Conservation (phyloP, 37 sponge, comb jelly and placozoan genomes). For the Geodia barretti region DNA sequence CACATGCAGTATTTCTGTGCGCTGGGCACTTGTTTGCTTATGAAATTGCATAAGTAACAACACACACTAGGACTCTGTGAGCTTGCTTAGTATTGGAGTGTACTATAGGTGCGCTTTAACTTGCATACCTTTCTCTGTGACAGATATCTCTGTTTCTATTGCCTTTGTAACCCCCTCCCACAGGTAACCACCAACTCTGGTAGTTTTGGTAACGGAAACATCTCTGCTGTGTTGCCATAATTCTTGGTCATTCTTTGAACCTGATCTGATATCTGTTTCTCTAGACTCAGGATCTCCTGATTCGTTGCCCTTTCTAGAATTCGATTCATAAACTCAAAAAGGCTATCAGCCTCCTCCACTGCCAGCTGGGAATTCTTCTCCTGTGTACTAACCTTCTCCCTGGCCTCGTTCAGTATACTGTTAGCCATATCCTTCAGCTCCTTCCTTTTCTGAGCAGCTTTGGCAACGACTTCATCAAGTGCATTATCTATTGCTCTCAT, state of each 20-base stretch:
- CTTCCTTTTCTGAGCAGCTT: neutral
- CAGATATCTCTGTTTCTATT: too few species aligned
- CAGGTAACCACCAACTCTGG: too few species aligned
- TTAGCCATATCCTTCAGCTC: neutral
- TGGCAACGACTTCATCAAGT: neutral
- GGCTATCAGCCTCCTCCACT: neutral
- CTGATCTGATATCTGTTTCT: neutral
- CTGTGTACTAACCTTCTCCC: neutral
- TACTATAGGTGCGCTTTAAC: too few species aligned
- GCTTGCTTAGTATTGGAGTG: too few species aligned
- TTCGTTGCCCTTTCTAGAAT: neutral
- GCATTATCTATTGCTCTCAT: neutral
- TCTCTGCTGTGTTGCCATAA: too few species aligned
- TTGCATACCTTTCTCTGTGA: too few species aligned
- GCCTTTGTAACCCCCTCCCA: too few species aligned
- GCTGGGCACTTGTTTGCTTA: too few species aligned
- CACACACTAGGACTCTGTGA: too few species aligned
- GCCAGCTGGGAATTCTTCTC: neutral
- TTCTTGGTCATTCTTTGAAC: neutral
- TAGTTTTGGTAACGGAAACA: too few species aligned
- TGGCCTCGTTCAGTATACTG: neutral
- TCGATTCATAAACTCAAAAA: neutral
- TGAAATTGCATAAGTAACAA: too few species aligned
- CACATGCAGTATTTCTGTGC: too few species aligned
- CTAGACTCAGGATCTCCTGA: neutral